Conservation (phyloP, 2,888 invertebrate species). For the Pycnomerus fuliginosus region DNA sequence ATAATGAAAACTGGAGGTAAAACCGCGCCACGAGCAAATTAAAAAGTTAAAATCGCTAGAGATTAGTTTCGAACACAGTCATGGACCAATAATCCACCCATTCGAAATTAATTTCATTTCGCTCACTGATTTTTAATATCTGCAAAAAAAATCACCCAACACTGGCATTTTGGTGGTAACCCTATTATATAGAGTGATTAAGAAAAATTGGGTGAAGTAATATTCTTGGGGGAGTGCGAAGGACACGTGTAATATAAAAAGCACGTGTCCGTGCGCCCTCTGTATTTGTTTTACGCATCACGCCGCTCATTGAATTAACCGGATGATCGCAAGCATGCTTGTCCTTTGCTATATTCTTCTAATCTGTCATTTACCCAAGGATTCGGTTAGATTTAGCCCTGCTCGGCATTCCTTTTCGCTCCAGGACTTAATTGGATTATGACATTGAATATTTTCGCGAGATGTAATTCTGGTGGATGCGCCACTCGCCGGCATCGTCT, state of each 20-base stretch:
- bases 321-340: constrained; percentile 44
- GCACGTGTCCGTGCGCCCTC: constrained; percentile 30
- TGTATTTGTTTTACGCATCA: constrained; percentile 46
- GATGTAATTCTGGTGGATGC: no score
- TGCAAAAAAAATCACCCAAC: constrained; percentile 33
- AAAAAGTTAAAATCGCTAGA: no score
- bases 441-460: no score
- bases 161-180: neutral
- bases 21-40: no score
- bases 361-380: constrained; percentile 39
- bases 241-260: constrained; percentile 21
- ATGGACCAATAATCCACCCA: constrained; percentile 45
- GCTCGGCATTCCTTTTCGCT: no score
- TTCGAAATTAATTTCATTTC: constrained; percentile 48
- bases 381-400: no score
- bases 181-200: neutral
- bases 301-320: constrained; percentile 49
- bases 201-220: constrained; percentile 5
- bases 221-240: constrained; percentile 11
- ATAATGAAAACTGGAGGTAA: no score
- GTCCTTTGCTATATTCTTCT: constrained; percentile 42
- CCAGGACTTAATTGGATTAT: no score
- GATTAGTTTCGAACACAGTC: neutral
- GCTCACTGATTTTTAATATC: constrained; percentile 45
- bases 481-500: no score